These are phyloP conservation scores for Caradrina clavipalpis DNA, from an alignment of 2,888 invertebrate species.

Conservation along the genomic window DNA sequence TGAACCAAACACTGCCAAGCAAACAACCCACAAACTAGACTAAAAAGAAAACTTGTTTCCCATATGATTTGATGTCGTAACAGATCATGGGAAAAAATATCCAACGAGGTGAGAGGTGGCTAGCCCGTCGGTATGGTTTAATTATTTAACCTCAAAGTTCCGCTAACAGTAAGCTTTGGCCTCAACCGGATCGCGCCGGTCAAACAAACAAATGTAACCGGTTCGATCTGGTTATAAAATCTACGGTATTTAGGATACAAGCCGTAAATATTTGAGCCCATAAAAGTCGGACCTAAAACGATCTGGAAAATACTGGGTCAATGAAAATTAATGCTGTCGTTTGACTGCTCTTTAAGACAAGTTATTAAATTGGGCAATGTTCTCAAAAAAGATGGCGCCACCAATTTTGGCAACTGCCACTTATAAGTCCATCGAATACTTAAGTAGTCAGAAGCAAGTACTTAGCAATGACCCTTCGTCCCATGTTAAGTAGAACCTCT, in stretches of 20 bases:
- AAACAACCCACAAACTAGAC: background rate
- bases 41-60: background rate
- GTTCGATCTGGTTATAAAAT: constrained; percentile 30
- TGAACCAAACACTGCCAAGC: background rate
- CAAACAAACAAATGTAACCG: constrained; percentile 36
- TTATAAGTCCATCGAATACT: constrained; percentile 9
- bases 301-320: constrained; percentile 32
- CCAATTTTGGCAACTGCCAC: constrained; percentile 13
- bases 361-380: constrained; percentile 20
- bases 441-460: constrained; percentile 18
- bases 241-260: constrained; percentile 9
- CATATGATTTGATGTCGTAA: background rate
- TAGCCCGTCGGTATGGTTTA: background rate
- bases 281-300: constrained; percentile 15
- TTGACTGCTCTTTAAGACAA: constrained; percentile 26
- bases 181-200: constrained; percentile 29
- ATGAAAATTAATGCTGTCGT: constrained; percentile 26
- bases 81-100: background rate
- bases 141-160: constrained; percentile 14
- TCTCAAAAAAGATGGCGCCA: constrained; percentile 15
- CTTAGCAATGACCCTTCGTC: constrained; percentile 17
- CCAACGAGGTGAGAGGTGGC: background rate
- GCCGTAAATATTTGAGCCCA: constrained; percentile 18
- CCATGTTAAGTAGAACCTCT: constrained; percentile 23
- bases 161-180: constrained; percentile 35